A percentile compares a stretch with the other conserved stretches of the same genome.
phyloP scores from a whole-genome alignment of 2,797 vertebrate genomes.

The Clarias platycephalus region DNA sequence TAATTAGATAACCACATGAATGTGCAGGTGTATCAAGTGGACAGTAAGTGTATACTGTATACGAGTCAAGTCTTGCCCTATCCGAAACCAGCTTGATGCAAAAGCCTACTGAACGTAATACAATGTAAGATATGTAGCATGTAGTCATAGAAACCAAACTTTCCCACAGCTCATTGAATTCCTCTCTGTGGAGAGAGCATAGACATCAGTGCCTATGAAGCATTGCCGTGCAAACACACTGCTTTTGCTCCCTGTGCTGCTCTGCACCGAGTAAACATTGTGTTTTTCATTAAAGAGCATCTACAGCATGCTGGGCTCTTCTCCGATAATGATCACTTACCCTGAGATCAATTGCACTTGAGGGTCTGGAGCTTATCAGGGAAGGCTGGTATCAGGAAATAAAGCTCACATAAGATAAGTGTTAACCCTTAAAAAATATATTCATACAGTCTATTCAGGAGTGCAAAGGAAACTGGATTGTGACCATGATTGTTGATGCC shows the following conservation, averaged over 20 bases:
- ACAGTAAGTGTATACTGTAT: neutral
- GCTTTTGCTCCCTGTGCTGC: slow-evolving; percentile 1
- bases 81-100: neutral
- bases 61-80: no score
- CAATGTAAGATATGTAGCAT: slow-evolving; percentile 8
- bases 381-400: slow-evolving; percentile 7
- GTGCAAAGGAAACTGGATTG: neutral
- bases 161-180: slow-evolving; percentile 33
- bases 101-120: neutral
- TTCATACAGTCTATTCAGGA: neutral
- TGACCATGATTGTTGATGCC: neutral
- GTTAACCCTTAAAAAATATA: no score
- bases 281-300: slow-evolving; percentile 39
- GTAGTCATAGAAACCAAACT: slow-evolving; percentile 10
- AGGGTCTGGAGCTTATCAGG: slow-evolving; percentile 14
- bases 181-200: slow-evolving; percentile 26
- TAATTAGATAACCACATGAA: neutral
- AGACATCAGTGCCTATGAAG: slow-evolving; percentile 5
- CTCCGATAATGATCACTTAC: slow-evolving; percentile 43
- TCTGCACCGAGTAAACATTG: slow-evolving; percentile 33
- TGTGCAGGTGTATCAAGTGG: neutral
- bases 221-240: slow-evolving; percentile 14
- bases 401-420: neutral
- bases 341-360: slow-evolving; percentile 43
- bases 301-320: slow-evolving; percentile 35